Evolutionary conservation across 2,888 invertebrate genomes (phyloP).

Genomic region (Stictocephala bisonia): DNA sequence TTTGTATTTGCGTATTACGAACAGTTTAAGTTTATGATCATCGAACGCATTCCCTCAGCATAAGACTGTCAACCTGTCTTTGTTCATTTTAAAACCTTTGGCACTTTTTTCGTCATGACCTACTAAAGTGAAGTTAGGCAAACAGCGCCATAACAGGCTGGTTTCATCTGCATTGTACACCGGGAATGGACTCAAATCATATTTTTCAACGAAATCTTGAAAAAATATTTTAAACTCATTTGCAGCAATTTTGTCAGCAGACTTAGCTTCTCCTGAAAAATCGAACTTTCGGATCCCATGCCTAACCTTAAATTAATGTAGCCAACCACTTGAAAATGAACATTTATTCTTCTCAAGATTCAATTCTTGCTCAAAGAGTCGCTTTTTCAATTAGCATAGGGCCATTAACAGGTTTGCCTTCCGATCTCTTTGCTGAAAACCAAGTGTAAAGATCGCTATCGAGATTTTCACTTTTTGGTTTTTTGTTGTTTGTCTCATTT

Average conservation of each 20-base stretch:
- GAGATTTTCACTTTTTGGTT: neutral
- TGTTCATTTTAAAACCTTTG: no score
- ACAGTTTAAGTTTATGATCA: no score
- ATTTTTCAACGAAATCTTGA: conserved; percentile 22
- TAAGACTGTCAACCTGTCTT: no score
- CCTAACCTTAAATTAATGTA: conserved; percentile 26
- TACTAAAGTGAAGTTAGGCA: no score
- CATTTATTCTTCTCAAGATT: no score
- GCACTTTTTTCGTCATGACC: no score
- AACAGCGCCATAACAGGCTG: conserved; percentile 38
- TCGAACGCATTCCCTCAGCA: no score
- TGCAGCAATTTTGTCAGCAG: conserved; percentile 26
- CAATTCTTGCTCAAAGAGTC: neutral
- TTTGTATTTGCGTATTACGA: no score
- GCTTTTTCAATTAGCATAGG: conserved; percentile 9
- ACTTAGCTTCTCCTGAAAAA: conserved; percentile 39
- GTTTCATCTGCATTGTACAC: conserved; percentile 43
- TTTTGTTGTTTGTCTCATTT: neutral
- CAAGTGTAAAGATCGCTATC: neutral
- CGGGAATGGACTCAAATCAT: conserved; percentile 4
- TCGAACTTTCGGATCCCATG: conserved; percentile 14
- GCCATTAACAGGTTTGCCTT: conserved; percentile 1
- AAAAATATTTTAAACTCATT: conserved; percentile 41
- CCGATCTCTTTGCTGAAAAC: conserved; percentile 8
- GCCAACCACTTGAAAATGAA: neutral